Percentiles rank a stretch among this genome's conserved stretches.
These are phyloP conservation scores for Coboldia fuscipes DNA, from an alignment of 1,140 invertebrate species.

Conservation along the genomic window DNA sequence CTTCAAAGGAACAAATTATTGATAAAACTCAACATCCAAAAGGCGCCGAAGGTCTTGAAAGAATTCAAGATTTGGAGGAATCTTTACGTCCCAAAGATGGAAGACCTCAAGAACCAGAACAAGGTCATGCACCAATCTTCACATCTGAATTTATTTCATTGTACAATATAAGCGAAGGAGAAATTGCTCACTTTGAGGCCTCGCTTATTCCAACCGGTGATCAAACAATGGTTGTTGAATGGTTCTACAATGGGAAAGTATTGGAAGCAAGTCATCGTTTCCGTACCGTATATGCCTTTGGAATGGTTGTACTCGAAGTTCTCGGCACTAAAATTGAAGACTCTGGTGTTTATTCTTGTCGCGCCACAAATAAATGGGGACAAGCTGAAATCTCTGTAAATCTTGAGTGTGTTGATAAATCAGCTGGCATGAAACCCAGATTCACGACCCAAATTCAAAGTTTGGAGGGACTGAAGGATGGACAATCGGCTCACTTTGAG, in stretches of 20 bases:
- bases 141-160: constrained; percentile 70
- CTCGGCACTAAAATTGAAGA: constrained; percentile 75
- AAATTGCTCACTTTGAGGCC: constrained; percentile 86
- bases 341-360: constrained; percentile 67
- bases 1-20: constrained; percentile 60
- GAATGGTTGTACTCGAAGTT: constrained; percentile 87
- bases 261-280: constrained; percentile 76
- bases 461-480: constrained; percentile 69
- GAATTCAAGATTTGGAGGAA: constrained; percentile 77
- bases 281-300: constrained; percentile 81
- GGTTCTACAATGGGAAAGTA: constrained; percentile 85
- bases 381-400: constrained; percentile 65
- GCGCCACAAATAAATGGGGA: constrained; percentile 75
- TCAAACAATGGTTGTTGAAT: constrained; percentile 91
- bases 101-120: constrained; percentile 41
- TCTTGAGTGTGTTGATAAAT: constrained; percentile 64
- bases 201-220: constrained; percentile 83
- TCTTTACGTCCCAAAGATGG: constrained; percentile 49
- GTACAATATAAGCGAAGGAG: constrained; percentile 62
- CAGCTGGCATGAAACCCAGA: constrained; percentile 62
- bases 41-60: constrained; percentile 72
- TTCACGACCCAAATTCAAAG: constrained; percentile 76
- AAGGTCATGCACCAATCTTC: constrained; percentile 66
- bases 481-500: constrained; percentile 81
- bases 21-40: constrained; percentile 83